These are phyloP conservation scores for Darevskia nairensis DNA, from an alignment of 2,797 vertebrate species.

Conservation along the genomic window DNA sequence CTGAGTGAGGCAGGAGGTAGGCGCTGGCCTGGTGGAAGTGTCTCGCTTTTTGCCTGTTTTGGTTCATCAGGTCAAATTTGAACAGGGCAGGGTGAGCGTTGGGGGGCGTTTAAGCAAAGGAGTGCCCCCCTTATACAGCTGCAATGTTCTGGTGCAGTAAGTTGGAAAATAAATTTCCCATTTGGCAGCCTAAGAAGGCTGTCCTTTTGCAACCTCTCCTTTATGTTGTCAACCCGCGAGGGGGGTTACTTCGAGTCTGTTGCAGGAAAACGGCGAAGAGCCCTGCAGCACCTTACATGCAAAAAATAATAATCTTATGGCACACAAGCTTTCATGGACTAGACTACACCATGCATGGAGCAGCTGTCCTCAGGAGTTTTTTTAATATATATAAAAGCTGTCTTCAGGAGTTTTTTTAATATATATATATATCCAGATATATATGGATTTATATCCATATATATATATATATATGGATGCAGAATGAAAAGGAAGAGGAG, in stretches of 20 bases:
- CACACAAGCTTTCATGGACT: not conserved
- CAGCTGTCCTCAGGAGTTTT: too few species aligned
- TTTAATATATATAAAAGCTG: too few species aligned
- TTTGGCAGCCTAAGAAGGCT: not conserved
- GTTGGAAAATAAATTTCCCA: not conserved
- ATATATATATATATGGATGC: not conserved
- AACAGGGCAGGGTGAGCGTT: not conserved
- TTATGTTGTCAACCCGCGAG: too few species aligned
- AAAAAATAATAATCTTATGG: not conserved
- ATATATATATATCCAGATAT: too few species aligned
- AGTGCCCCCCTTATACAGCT: not conserved
- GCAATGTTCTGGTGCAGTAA: not conserved
- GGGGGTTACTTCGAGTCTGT: not conserved
- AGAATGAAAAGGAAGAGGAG: too few species aligned
- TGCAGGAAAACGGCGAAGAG: not conserved
- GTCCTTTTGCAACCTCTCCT: not conserved
- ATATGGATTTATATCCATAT: too few species aligned
- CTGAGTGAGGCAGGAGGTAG: not conserved
- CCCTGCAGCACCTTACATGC: not conserved
- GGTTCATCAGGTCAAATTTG: constrained; percentile 1
- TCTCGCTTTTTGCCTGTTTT: not conserved
- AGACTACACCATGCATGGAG: not conserved
- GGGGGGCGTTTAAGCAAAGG: too few species aligned
- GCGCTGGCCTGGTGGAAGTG: not conserved
- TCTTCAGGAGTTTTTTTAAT: too few species aligned